Evolutionary conservation across 2,888 invertebrate species (phyloP).

Genomic region (Dolichopus griseipennis): DNA sequence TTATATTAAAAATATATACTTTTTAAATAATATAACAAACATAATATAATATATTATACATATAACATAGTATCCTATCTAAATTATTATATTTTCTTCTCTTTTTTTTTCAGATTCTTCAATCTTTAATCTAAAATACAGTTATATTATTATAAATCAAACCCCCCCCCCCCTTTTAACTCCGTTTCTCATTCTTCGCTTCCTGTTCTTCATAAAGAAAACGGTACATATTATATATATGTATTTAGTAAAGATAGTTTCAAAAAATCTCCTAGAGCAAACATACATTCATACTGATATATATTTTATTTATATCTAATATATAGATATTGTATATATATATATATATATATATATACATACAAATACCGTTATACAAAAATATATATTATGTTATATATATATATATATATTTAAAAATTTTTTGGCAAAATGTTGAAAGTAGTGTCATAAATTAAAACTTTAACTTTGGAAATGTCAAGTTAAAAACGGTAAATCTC

Average conservation of each 20-base stretch:
- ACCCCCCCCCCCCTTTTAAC: no score
- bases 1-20: no score
- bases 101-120: background rate
- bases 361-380: background rate
- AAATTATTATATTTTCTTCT: no score
- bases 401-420: background rate
- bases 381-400: no score
- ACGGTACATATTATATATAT: no score
- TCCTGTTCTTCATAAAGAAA: no score
- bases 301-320: background rate
- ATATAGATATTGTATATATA: no score
- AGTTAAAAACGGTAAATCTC: conserved; percentile 44
- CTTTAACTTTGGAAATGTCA: conserved; percentile 45
- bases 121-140: conserved; percentile 1
- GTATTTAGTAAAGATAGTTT: background rate
- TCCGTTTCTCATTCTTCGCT: no score
- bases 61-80: no score
- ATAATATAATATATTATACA: no score
- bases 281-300: no score
- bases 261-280: background rate
- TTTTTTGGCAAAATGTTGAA: conserved; percentile 20
- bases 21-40: no score
- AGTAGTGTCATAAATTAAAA: conserved; percentile 44
- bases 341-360: background rate
- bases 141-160: background rate